A percentile compares a stretch with the other conserved stretches of the same genome.
Conservation (phyloP, 1,140 invertebrate species). For the Lasioglossum baleicum region DNA sequence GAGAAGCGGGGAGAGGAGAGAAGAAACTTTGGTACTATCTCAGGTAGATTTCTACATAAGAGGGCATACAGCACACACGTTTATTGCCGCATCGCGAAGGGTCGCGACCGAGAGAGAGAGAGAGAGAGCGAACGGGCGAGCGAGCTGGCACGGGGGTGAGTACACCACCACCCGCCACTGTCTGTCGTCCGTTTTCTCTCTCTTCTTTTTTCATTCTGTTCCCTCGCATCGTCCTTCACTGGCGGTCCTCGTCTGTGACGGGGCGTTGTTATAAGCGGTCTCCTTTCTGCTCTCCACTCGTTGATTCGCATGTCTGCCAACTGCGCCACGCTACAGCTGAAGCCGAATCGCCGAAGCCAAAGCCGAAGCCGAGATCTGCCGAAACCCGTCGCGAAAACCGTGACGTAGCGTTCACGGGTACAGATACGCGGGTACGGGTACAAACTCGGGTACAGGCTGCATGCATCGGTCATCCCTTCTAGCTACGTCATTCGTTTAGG, state of each 20-base stretch:
- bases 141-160: conserved; percentile 31
- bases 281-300: conserved; percentile 29
- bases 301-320: conserved; percentile 58
- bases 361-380: conserved; percentile 23
- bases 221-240: conserved; percentile 40
- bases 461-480: neutral
- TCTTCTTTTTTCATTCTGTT: conserved; percentile 35
- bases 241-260: conserved; percentile 36
- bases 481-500: conserved; percentile 20
- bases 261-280: conserved; percentile 12
- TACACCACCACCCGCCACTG: conserved; percentile 23
- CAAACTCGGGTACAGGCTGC: too few species aligned
- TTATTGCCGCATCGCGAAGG: conserved; percentile 32
- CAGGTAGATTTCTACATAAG: conserved; percentile 46
- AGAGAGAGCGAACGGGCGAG: too few species aligned
- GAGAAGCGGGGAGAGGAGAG: neutral
- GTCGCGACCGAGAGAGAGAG: neutral
- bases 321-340: conserved; percentile 32
- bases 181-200: conserved; percentile 24
- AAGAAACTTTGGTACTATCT: conserved; percentile 13
- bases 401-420: conserved; percentile 17
- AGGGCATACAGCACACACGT: conserved; percentile 24
- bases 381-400: conserved; percentile 40
- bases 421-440: too few species aligned
- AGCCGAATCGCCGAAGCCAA: neutral